A percentile compares a stretch with the other conserved stretches of the same genome.
Conservation (phyloP, 2,113 vertebrate species). For the Nicator chloris region DNA sequence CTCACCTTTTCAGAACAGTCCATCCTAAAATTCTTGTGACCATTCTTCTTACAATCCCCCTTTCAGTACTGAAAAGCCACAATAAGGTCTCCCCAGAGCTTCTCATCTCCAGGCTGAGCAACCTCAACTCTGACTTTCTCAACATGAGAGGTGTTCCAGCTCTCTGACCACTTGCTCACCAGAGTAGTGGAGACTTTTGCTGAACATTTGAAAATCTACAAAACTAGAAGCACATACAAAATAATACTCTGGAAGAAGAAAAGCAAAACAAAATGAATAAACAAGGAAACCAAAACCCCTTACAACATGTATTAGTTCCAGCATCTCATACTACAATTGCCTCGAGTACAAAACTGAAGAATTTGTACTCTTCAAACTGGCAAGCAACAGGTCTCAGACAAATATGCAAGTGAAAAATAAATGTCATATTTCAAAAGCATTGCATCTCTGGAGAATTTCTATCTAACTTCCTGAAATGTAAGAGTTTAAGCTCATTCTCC, state of each 20-base stretch:
- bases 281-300: not conserved
- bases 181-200: not conserved
- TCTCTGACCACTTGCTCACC: not conserved
- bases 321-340: not conserved
- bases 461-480: not conserved
- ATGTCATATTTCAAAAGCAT: not conserved
- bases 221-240: not conserved
- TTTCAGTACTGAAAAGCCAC: not conserved
- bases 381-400: not conserved
- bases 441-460: not conserved
- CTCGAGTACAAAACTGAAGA: not conserved
- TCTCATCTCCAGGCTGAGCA: not conserved
- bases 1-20: not conserved
- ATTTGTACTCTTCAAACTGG: not conserved
- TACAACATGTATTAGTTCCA: not conserved
- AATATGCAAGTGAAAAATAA: not conserved
- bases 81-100: rapidly evolving
- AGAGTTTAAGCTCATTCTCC: not conserved
- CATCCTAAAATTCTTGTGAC: not conserved
- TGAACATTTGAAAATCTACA: not conserved
- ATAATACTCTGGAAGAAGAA: not conserved
- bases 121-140: not conserved
- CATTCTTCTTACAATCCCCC: not conserved
- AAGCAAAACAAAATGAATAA: not conserved
- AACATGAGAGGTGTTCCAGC: not conserved